Base-by-base conservation (phyloP, 64 coral and sea anemone species). In the Dendrophyllia cribrosa region DNA sequence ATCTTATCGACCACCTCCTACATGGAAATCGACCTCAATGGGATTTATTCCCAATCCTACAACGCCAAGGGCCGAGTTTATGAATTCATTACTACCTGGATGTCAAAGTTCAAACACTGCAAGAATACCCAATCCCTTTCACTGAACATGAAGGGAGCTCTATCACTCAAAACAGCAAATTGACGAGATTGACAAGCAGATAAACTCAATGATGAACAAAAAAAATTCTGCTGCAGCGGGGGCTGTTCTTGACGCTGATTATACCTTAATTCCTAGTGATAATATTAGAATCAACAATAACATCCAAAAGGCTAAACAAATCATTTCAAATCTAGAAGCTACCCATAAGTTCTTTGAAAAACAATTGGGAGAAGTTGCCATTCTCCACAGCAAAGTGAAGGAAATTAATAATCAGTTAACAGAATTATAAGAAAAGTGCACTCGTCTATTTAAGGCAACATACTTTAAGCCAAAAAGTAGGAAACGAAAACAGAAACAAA, bases 61-160 rank as follows among this genome's bases (percentile, higher is more conserved):
- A 68, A 88, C 91, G 9, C 52, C 82, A 25, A 86, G 91, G 23
- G 91, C 62, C 4, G 55, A 7, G 66, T 88, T 93, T 48, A 88
- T 93, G 91, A 88, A 93, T 77, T 93, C 48, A 45, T 87, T 93
- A 52, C 84, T 88, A 60, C 82, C 91, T 77, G 91, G 87, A 52
- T 92, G 87, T 82, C 82, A 50, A 92, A 92, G 79, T 92, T 78
- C 59, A 46, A 92, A 64, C 82, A 62, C 19, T 76, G 81, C 48
- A 86, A 85, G 58, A 92, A 92, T 92, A 70, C 67, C 13, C 77
- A 86, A 92, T 86, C 16, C 79, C 77, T 92, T 92, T 46, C 90
- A 87, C 55, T 55, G 80, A 10, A 87, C 74, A 63, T 75, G 91
- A 67, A 7, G 53, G 12, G 7, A 56, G 53, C 53, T 56, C 12